phyloP scores from a whole-genome alignment of 2,797 vertebrate species.

The Petrocephalus sullivani region DNA sequence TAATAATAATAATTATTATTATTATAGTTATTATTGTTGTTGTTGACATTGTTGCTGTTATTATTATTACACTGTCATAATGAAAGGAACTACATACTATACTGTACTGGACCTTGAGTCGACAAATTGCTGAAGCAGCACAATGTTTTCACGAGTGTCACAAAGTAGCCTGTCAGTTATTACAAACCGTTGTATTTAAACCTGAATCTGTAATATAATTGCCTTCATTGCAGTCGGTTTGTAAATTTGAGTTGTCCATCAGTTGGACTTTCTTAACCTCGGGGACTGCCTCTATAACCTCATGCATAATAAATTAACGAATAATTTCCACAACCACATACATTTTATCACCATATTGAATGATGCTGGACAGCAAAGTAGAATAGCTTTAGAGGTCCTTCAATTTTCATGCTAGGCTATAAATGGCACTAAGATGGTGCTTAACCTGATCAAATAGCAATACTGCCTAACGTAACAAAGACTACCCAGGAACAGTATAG shows the following conservation, averaged over 20 bases:
- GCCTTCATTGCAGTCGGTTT: background rate
- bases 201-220: background rate
- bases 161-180: background rate
- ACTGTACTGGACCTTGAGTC: background rate
- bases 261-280: background rate
- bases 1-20: background rate
- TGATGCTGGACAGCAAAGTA: background rate
- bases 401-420: background rate
- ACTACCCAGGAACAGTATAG: background rate
- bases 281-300: background rate
- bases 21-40: background rate
- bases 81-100: background rate
- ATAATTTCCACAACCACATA: background rate
- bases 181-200: background rate
- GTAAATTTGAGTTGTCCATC: background rate
- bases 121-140: background rate
- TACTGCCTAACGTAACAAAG: background rate
- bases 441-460: background rate
- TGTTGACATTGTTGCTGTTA: no score
- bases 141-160: no score
- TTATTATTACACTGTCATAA: background rate
- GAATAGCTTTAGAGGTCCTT: background rate
- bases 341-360: background rate
- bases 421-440: background rate
- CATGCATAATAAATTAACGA: background rate